phyloP scores from a whole-genome alignment of 2,113 vertebrate species.

The Columba janthina region DNA sequence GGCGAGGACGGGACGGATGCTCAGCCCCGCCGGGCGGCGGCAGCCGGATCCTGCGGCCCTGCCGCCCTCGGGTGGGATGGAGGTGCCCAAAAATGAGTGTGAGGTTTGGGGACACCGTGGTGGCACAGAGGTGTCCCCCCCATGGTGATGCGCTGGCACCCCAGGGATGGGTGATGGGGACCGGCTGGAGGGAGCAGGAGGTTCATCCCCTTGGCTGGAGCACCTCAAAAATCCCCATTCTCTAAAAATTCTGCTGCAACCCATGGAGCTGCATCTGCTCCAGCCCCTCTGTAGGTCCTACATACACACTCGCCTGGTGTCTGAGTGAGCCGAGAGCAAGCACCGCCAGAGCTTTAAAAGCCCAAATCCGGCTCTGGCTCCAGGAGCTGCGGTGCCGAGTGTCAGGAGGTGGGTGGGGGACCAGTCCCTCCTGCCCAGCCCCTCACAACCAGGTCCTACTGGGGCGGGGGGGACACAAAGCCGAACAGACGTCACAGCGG shows the following conservation, averaged over 20 bases:
- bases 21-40: not conserved
- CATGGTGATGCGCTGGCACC: accelerated
- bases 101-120: not conserved
- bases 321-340: not conserved
- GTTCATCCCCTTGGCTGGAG: not conserved
- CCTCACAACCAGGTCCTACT: not conserved
- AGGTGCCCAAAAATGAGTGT: not conserved
- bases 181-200: too few relatives aligned
- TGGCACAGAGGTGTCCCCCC: not conserved
- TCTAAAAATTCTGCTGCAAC: not conserved
- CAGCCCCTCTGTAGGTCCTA: not conserved
- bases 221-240: not conserved
- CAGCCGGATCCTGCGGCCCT: not conserved
- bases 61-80: not conserved
- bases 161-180: not conserved
- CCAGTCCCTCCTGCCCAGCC: not conserved
- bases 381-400: not conserved
- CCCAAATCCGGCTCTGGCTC: not conserved
- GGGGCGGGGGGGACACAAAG: not conserved
- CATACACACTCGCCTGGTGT: not conserved
- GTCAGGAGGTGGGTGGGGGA: not conserved
- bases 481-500: slow-evolving; percentile 39
- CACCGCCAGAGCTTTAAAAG: not conserved
- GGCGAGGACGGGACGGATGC: not conserved
- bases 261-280: too few relatives aligned